Evolutionary conservation across 2,797 vertebrate genomes (phyloP), one percentile per base, ranked within the genome.

Genomic region (Acrossocheilus wenchowensis): DNA sequence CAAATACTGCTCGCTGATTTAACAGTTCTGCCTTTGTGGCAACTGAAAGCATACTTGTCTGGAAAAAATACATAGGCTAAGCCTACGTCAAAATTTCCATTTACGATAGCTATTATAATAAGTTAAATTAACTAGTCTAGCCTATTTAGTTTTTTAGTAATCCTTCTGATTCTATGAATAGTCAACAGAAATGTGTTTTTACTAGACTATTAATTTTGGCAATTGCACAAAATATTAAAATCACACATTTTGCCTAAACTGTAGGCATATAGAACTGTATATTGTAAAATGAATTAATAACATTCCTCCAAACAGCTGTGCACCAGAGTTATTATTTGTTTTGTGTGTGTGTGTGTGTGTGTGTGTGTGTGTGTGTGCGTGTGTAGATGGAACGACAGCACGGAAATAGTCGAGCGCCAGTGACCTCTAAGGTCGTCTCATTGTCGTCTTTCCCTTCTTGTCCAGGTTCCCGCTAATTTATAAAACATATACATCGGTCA

Each of bases 331-430:
- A 2, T 52, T 71, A 36, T 71, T 82, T 69, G 23, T 39, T 21
- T 30, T 75, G 6, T 43, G 11, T 60, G 57, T n/a, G 9, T 60
- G 19, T 8, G 19, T 54, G 52, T 62, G n/a, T 21, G 54, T 57
- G 57, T 62, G 66, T 69, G 66, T 43, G 48, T 45, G 66, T n/a
- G n/a, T n/a, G n/a, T n/a, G n/a, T 71, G 45, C 26, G 52, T 54
- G 23, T 39, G 74, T 39, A n/a, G 57, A 62, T 75, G 34, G 48
- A 78, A 60, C 82, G 69, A 72, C 68, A 4, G 52, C 43, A 62
- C 48, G 80, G 71, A 89, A 83, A 90, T 78, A 75, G 77, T 72
- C 71, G 68, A 81, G 39, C 52, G 9, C 39, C 9, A 80, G 57
- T 66, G 74, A 80, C 71, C 78, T 73, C 78, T 84, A 54, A 72